Evolutionary conservation across 64 coral and sea anemone genomes (phyloP).

Genomic region (Montipora foliosa): DNA sequence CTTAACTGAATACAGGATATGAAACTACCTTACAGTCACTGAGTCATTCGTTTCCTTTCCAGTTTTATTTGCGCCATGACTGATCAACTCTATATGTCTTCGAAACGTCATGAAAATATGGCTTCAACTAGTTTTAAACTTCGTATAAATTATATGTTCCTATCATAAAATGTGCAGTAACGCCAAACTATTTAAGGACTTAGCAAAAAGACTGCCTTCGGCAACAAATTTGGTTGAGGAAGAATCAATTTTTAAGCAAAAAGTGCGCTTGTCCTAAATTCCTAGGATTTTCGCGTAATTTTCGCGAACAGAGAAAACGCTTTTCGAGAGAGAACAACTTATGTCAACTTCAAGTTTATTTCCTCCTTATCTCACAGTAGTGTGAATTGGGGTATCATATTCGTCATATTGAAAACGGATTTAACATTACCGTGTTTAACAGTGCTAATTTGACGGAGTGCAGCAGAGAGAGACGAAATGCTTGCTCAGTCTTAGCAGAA

Average conservation of each 20-base stretch:
- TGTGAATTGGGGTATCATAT: conserved; percentile 8
- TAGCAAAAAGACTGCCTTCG: not conserved
- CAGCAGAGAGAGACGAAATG: conserved; percentile 41
- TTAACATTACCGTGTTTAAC: not conserved
- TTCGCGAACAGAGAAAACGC: not conserved
- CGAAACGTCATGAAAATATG: not conserved
- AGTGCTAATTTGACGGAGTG: conserved; percentile 26
- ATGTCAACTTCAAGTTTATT: not conserved
- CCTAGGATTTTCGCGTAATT: not conserved
- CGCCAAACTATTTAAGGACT: too few relatives aligned
- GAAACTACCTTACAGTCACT: not conserved
- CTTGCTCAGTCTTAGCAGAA: conserved; percentile 5
- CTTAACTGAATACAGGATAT: not conserved
- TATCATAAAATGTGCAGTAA: too few relatives aligned
- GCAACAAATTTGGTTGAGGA: not conserved
- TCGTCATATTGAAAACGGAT: not conserved
- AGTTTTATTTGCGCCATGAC: too few relatives aligned
- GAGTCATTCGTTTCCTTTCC: too few relatives aligned
- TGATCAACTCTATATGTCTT: not conserved
- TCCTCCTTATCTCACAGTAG: not conserved
- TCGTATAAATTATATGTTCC: too few relatives aligned
- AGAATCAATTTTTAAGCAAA: not conserved
- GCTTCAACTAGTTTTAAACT: too few relatives aligned
- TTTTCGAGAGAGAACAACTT: not conserved
- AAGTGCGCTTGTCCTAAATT: not conserved